Percentiles rank a stretch among this genome's conserved stretches.
Conservation (phyloP, 2,888 invertebrate species). For the Biston stratarius region DNA sequence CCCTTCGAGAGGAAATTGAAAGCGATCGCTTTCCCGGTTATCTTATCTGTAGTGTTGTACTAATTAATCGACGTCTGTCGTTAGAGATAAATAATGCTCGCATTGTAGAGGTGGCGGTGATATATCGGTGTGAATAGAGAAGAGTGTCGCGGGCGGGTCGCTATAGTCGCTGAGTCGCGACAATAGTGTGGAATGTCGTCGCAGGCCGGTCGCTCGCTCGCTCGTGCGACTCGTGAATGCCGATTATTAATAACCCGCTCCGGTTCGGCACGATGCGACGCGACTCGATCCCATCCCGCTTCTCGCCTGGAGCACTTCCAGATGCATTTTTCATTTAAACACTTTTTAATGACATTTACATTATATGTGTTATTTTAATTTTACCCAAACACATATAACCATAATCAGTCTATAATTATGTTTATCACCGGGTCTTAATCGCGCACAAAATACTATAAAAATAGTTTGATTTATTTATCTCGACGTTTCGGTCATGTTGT, state of each 20-base stretch:
- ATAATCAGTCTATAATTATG: too few species aligned
- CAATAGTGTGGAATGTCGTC: slow-evolving; percentile 84
- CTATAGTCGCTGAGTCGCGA: slow-evolving; percentile 52
- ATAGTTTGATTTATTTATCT: too few species aligned
- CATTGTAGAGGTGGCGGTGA: slow-evolving; percentile 78
- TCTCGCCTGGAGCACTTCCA: slow-evolving; percentile 75
- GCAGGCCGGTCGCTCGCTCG: slow-evolving; percentile 72
- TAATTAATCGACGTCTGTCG: slow-evolving; percentile 85
- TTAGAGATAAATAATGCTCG: slow-evolving; percentile 82
- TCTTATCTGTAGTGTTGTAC: slow-evolving; percentile 85
- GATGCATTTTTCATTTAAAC: slow-evolving; percentile 68
- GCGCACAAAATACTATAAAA: too few species aligned
- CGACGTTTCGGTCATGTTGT: too few species aligned
- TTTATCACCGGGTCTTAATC: too few species aligned
- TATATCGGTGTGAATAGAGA: slow-evolving; percentile 84
- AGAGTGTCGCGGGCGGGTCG: slow-evolving; percentile 81
- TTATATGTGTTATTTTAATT: too few species aligned
- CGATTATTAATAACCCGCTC: slow-evolving; percentile 84
- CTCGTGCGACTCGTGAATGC: slow-evolving; percentile 83
- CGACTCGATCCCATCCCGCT: slow-evolving; percentile 65
- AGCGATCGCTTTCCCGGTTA: slow-evolving; percentile 84
- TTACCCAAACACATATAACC: too few species aligned
- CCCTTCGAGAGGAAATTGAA: slow-evolving; percentile 86
- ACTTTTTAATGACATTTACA: slow-evolving; percentile 59
- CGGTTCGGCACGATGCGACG: slow-evolving; percentile 63